A percentile compares a stretch with the other conserved stretches of the same genome.
Evolutionary conservation across 2,888 invertebrate species (phyloP).

Genomic region (Odontocerum albicorne): DNA sequence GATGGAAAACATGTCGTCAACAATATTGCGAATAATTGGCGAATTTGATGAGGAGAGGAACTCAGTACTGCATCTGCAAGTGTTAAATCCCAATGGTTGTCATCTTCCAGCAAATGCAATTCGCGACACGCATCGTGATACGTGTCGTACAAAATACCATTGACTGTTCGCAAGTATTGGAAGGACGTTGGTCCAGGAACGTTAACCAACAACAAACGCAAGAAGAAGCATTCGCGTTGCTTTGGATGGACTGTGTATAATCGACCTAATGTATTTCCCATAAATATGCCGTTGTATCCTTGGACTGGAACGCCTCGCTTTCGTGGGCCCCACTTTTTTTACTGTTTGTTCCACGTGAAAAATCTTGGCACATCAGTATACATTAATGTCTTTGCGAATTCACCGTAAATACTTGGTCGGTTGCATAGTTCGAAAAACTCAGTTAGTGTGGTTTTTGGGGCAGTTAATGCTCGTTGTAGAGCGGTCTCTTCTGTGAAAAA

Average conservation of each 20-base stretch:
- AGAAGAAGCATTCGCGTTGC: slow-evolving; percentile 40
- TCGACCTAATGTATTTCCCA: slow-evolving; percentile 36
- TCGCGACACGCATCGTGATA: slow-evolving; percentile 42
- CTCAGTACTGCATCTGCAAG: slow-evolving; percentile 32
- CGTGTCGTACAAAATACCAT: slow-evolving; percentile 41
- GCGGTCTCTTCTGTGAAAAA: background rate
- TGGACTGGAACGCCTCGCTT: background rate
- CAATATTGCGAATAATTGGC: slow-evolving; percentile 1
- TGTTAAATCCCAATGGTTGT: slow-evolving; percentile 38
- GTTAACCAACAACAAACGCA: slow-evolving; percentile 40
- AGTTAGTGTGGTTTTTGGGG: slow-evolving; percentile 10
- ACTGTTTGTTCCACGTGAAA: slow-evolving; percentile 1
- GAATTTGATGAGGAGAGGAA: slow-evolving; percentile 20
- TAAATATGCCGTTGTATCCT: background rate
- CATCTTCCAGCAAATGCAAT: slow-evolving; percentile 41
- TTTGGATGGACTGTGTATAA: slow-evolving; percentile 41
- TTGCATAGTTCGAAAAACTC: slow-evolving; percentile 5
- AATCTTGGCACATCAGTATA: slow-evolving; percentile 1
- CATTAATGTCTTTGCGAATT: slow-evolving; percentile 4
- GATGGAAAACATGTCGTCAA: background rate
- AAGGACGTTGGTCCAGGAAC: slow-evolving; percentile 43
- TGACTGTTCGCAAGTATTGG: slow-evolving; percentile 41
- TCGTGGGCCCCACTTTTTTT: background rate
- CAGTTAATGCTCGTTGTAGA: background rate
- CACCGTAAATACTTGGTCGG: no score